Evolutionary conservation across 2,888 invertebrate genomes (phyloP).

Genomic region (Laothoe populi): DNA sequence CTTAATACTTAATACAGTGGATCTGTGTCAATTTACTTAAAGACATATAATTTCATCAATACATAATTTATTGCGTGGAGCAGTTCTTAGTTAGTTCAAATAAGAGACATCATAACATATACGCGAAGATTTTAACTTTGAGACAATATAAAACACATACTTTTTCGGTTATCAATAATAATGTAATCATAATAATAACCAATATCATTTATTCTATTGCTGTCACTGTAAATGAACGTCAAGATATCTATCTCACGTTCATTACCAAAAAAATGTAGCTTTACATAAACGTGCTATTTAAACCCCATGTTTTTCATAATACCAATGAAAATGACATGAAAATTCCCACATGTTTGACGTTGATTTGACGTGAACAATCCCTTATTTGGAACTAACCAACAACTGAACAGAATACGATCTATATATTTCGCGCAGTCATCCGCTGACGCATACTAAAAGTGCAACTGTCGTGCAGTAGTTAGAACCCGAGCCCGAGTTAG

Average conservation of each 20-base stretch:
- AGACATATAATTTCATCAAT: conserved; percentile 1
- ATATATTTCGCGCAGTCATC: conserved; percentile 20
- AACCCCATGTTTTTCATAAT: too few relatives aligned
- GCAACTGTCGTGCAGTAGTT: conserved; percentile 28
- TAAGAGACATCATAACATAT: conserved; percentile 32
- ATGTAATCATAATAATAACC: too few relatives aligned
- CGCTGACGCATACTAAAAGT: not conserved
- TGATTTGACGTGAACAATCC: conserved; percentile 19
- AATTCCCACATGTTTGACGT: not conserved
- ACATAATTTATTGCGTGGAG: conserved; percentile 28
- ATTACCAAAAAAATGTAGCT: too few relatives aligned
- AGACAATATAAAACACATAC: not conserved
- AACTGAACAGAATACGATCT: conserved; percentile 33
- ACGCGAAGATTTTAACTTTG: not conserved
- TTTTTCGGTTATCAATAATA: too few relatives aligned
- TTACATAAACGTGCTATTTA: too few relatives aligned
- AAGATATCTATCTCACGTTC: too few relatives aligned
- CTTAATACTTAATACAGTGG: conserved; percentile 19
- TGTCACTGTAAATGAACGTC: too few relatives aligned
- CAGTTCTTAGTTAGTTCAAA: conserved; percentile 46
- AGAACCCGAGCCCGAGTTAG: conserved; percentile 62
- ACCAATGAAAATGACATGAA: too few relatives aligned
- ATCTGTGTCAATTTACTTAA: conserved; percentile 8
- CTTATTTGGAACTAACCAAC: conserved; percentile 46
- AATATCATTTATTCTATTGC: too few relatives aligned